Conservation (phyloP, 2,797 vertebrate species). For the Protonibea diacanthus region DNA sequence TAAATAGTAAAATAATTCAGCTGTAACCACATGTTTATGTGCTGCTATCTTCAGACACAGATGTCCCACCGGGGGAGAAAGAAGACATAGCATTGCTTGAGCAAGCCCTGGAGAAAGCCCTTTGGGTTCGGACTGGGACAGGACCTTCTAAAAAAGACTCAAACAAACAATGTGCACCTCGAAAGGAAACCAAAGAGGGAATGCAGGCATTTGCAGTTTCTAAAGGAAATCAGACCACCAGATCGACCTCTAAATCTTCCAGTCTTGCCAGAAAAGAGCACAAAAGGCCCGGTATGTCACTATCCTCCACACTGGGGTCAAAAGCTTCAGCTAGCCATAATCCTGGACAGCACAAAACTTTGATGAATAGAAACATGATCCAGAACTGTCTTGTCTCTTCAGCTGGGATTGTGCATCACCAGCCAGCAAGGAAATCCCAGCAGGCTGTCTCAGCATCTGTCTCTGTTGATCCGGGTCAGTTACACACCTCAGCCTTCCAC, state of each 20-base stretch:
- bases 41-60: slow-evolving; percentile 52
- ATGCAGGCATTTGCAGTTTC: slow-evolving; percentile 17
- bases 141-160: slow-evolving; percentile 46
- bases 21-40: slow-evolving; percentile 27
- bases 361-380: slow-evolving; percentile 21
- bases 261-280: slow-evolving; percentile 38
- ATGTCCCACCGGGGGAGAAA: slow-evolving; percentile 64
- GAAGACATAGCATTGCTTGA: slow-evolving; percentile 84
- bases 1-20: background rate
- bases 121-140: slow-evolving; percentile 72
- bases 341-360: slow-evolving; percentile 29
- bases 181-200: slow-evolving; percentile 43
- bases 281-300: slow-evolving; percentile 22
- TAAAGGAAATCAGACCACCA: slow-evolving; percentile 34
- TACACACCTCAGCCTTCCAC: slow-evolving; percentile 27
- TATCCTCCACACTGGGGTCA: background rate
- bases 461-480: slow-evolving; percentile 23
- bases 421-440: slow-evolving; percentile 36
- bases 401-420: slow-evolving; percentile 22
- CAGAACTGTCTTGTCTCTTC: slow-evolving; percentile 31
- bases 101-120: slow-evolving; percentile 81
- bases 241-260: slow-evolving; percentile 43
- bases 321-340: slow-evolving; percentile 11
- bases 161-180: slow-evolving; percentile 25
- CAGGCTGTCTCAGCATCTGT: slow-evolving; percentile 36